Base-by-base conservation (phyloP, 2,888 invertebrate genomes). In the Eubasilissa splendida region DNA sequence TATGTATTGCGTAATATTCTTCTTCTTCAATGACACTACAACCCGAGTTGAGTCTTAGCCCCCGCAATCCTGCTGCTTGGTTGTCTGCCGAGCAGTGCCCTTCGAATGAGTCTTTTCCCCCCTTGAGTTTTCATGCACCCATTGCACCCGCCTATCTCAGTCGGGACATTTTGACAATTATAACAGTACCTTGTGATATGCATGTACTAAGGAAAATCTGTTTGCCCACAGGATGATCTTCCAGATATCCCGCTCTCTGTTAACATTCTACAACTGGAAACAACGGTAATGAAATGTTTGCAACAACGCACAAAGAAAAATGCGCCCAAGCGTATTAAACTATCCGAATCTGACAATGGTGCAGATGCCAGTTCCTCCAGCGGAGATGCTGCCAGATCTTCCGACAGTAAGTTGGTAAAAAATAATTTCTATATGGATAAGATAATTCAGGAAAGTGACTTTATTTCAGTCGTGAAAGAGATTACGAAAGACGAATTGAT, bases 171-270 rank as follows among this genome's bases (percentile, higher is more conserved):
- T 22, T 22, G 7, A 42, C 7, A 42, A 42, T 7, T 7, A 42
- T 42, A 42, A 7, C 42, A 42, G 42, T 42, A 42, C 42, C 3
- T 42, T 42, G 4, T 42, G 3, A 42, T 4, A 7, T 7, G 42
- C 42, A 42, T 7, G 7, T 42, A 5, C 42, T 42, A 42, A 5
- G 42, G 42, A 42, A 42, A 7, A 42, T 42, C 3, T 1, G 42
- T 33, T 73, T 73, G 5, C 14, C 58, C 88, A 75, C 85, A 91
- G 91, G 90, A 90, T 81, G 90, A 90, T 83, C 85, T 91, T 82
- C 86, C 88, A 4, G 90, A 90, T 71, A 90, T 88, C 5, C 90
- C 91, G 0, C 84, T 91, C 54, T 87, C 90, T 10, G 90, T 90
- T 4, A 85, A 90, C 60, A 88, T 91, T 83, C 84, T 89, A 54